Evolutionary conservation across 2,888 invertebrate species (phyloP).

Genomic region (Melieria crassipennis): DNA sequence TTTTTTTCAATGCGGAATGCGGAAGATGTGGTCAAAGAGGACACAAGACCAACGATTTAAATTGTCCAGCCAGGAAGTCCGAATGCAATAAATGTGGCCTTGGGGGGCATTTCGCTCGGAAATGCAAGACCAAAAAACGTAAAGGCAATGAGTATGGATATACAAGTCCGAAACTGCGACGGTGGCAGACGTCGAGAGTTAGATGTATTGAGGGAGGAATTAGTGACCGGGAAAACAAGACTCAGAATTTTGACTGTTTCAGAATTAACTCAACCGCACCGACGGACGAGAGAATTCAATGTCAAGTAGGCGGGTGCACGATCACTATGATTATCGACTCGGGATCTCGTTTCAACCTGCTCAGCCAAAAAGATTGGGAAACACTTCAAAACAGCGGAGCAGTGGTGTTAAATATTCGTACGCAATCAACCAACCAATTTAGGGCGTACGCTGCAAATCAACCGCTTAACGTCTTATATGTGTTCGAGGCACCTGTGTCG

Average conservation of each 20-base stretch:
- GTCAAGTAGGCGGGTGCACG: background rate
- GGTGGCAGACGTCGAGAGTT: conserved; percentile 13
- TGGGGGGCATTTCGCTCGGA: conserved; percentile 34
- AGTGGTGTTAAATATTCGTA: conserved; percentile 23
- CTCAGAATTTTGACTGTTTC: conserved; percentile 16
- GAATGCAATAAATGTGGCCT: conserved; percentile 37
- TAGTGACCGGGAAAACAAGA: background rate
- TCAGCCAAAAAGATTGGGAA: conserved; percentile 24
- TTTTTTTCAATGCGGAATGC: too few relatives aligned
- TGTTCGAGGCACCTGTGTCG: conserved; percentile 34
- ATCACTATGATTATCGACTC: conserved; percentile 31
- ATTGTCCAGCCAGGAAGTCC: conserved; percentile 34
- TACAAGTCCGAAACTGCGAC: background rate
- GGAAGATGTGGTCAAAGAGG: conserved; percentile 39
- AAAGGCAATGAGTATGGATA: background rate
- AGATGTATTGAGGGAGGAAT: conserved; percentile 6
- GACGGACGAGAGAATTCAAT: conserved; percentile 3
- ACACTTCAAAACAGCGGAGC: conserved; percentile 1
- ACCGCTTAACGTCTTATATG: conserved; percentile 15
- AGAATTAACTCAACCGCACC: background rate
- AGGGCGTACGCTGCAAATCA: conserved; percentile 31
- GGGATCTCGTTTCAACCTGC: conserved; percentile 26
- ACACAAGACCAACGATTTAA: conserved; percentile 28
- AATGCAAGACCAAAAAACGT: conserved; percentile 34
- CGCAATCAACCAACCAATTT: conserved; percentile 27